Percentiles rank a stretch among this genome's conserved stretches.
Evolutionary conservation across 2,113 vertebrate genomes (phyloP).

Genomic region (Semnopithecus entellus): DNA sequence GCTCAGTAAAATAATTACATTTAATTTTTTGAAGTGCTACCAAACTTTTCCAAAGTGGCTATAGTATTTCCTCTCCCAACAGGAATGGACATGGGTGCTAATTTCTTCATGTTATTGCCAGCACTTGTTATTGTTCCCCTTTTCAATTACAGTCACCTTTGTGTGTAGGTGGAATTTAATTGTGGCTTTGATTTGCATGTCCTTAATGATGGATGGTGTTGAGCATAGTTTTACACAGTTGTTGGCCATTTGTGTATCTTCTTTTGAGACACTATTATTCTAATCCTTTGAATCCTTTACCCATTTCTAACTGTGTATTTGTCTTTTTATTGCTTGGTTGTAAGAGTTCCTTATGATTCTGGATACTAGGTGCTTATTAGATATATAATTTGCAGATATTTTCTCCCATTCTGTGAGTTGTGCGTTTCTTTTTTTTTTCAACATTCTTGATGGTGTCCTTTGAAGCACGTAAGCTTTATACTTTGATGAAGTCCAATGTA

Average conservation of each 20-base stretch:
- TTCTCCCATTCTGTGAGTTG: neutral
- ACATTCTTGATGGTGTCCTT: neutral
- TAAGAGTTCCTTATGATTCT: neutral
- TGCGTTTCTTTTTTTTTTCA: neutral
- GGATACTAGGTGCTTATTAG: neutral
- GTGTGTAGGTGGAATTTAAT: neutral
- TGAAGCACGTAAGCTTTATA: neutral
- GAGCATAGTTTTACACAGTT: neutral
- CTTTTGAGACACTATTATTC: neutral
- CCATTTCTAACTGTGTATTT: neutral
- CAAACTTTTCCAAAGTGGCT: neutral
- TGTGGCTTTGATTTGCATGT: neutral
- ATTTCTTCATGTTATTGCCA: neutral
- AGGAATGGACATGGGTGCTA: fast-evolving
- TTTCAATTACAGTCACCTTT: neutral
- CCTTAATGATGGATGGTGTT: neutral
- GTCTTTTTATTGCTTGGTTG: neutral
- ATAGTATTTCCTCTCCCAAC: neutral
- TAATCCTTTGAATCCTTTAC: neutral
- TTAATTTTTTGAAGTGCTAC: neutral
- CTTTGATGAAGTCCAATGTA: neutral
- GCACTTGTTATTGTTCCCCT: no score
- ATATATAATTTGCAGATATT: neutral
- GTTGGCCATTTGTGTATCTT: neutral
- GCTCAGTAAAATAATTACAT: neutral